Conservation (phyloP, 64 coral and sea anemone genomes). For the Porites australiensis region DNA sequence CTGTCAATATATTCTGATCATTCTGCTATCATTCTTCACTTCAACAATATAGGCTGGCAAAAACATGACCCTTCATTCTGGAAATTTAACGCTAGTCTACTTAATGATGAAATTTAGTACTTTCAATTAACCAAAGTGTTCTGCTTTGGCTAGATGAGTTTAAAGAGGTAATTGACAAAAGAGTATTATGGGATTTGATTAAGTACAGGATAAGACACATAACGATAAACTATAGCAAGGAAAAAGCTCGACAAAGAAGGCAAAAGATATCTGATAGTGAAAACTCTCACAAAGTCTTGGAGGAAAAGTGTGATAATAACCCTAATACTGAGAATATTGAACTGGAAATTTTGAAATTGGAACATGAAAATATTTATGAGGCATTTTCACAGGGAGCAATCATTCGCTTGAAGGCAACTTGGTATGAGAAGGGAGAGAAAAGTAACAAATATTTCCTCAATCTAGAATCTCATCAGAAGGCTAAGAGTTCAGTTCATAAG, state of each 20-base stretch:
- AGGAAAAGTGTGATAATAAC: not conserved
- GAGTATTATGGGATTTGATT: constrained; percentile 22
- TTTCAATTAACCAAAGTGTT: not conserved
- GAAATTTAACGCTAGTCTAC: constrained; percentile 36
- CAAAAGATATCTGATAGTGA: not conserved
- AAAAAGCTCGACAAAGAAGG: constrained; percentile 6
- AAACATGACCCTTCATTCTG: constrained; percentile 27
- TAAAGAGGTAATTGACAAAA: constrained; percentile 4
- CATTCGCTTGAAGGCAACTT: constrained; percentile 12
- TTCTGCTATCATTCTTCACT: constrained; percentile 5
- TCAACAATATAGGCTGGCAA: not conserved
- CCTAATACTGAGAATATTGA: not conserved
- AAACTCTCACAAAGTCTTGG: not conserved
- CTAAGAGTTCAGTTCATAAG: too few species aligned
- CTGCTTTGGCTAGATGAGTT: not conserved
- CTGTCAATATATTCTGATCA: constrained; percentile 4
- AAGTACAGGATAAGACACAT: not conserved
- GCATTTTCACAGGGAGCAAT: constrained; percentile 19
- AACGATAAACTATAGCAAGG: constrained; percentile 1
- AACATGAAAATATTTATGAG: constrained; percentile 14
- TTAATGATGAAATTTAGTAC: not conserved
- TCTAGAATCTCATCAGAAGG: too few species aligned
- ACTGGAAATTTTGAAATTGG: constrained; percentile 13
- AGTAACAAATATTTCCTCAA: constrained; percentile 51
- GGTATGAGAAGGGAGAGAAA: constrained; percentile 55